Base-by-base conservation (phyloP, 1,140 invertebrate species). In the Philaenus spumarius region DNA sequence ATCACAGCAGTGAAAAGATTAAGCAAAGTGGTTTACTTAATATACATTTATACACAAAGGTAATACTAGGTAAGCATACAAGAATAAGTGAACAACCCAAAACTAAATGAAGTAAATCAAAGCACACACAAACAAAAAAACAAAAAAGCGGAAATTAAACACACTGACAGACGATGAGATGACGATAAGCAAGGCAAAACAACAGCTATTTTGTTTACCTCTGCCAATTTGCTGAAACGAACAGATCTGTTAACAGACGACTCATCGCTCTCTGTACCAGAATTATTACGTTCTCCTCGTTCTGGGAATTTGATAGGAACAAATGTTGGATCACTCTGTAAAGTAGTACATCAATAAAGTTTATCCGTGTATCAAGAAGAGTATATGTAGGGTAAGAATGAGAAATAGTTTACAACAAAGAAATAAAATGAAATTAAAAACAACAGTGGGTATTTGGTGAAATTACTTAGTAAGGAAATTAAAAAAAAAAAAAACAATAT, bases 231-330 rank as follows among this genome's bases (percentile, higher is more conserved):
- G 68, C 82, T 91, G 69, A 94, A 95, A 65, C 85, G 77, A 24
- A 92, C 89, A 55, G 82, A 84, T 40, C 83, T 78, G 51, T 62
- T 58, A 14, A 83, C 76, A 11, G 81, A 82, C n/a, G 85, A 83
- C 68, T 92, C 89, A 74, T 92, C 89, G 65, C 85, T 89, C 70
- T 94, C 90, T 39, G 86, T 88, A 30, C 86, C 86, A 52, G 87
- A 90, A 26, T 81, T 30, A 30, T 30, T 79, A 39, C 79, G 78
- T 60, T 83, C 80, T 30, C 76, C 72, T 43, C 80, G 72, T 62
- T 72, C 84, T 23, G 83, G 79, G 54, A 82, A 84, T 74, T 89
- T 89, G 48, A 93, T 82, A 51, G 91, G 90, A 56, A 93, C 83
- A 77, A 84, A 93, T 6, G 84, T 84, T 43, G 90, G 82, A 70